Evolutionary conservation across 2,888 invertebrate species (phyloP), one percentile per base, ranked within the genome.

Genomic region (Brachylomia viminalis): DNA sequence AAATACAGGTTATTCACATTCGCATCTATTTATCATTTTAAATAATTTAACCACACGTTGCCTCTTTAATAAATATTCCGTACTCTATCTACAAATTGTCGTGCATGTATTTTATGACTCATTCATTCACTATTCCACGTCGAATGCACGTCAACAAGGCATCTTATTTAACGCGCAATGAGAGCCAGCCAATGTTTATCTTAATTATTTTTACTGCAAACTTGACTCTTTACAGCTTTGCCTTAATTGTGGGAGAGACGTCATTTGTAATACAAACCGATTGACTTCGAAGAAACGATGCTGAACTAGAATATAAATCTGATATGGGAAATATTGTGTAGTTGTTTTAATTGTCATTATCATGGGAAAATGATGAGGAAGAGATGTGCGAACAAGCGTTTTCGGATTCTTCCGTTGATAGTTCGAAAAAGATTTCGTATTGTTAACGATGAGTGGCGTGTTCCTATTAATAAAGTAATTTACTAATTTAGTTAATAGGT

Each of bases 141-240:
- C 47, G 61, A 80, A 77, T 82, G 82, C 84, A 81, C 72, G 82
- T 78, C 83, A 80, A 74, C 73, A 72, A 81, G 72, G 85, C 79
- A 76, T 89, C 76, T 83, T 86, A 87, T 87, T 84, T 78, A 81
- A 81, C 64, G 61, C 64, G 89, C 85, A 91, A 90, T 79, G 75
- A 77, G 90, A 90, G 42, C 72, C 78, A 72, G 67, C 42, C 79
- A 75, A 77, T 86, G 87, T 88, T 89, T 91, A 89, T 89, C 89
- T 86, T 82, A 84, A 86, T 84, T 86, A 86, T 84, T 88, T 87
- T 82, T 72, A 80, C 76, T 85, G 85, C 81, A 88, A 87, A 90
- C 85, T 72, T 73, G 87, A 90, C 86, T 86, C 87, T 77, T 71
- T 68, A 83, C 59, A 62, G 80, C 83, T 74, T 72, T 70, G 84